Conservation (phyloP, 2,113 vertebrate species). For the Elephantulus edwardii region DNA sequence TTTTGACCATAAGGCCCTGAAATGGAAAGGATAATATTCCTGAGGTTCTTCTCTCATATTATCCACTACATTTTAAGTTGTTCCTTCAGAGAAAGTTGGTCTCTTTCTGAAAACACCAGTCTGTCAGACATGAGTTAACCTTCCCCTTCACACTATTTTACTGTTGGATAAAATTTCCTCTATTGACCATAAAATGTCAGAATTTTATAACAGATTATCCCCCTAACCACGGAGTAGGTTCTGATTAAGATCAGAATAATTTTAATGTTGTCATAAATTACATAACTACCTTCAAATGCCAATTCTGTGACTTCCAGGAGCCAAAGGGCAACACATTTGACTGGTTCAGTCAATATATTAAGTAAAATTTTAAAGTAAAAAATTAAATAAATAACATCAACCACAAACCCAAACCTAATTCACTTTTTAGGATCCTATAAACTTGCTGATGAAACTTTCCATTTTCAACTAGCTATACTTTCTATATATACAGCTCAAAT, state of each 20-base stretch:
- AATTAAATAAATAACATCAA: too few species aligned
- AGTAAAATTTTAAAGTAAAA: slow-evolving; percentile 19
- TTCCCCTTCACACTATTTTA: too few species aligned
- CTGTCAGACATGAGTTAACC: too few species aligned
- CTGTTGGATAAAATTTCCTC: neutral
- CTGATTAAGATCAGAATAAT: neutral
- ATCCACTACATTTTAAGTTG: too few species aligned
- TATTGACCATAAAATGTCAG: slow-evolving; percentile 1
- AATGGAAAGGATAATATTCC: too few species aligned
- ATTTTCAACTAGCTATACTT: neutral
- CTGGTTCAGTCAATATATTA: neutral
- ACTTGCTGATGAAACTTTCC: neutral
- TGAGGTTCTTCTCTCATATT: too few species aligned
- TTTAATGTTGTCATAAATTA: neutral
- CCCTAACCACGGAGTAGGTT: neutral
- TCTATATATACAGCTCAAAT: neutral
- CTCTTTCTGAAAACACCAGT: too few species aligned
- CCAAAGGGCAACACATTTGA: neutral
- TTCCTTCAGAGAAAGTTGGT: too few species aligned
- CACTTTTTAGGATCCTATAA: neutral
- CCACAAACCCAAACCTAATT: too few species aligned
- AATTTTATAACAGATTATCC: slow-evolving; percentile 22
- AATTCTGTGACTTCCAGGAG: neutral
- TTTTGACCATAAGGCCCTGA: too few species aligned
- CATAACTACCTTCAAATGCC: neutral